Base-by-base conservation (phyloP, 2,888 invertebrate genomes). In the Hydrotaea diabolus region DNA sequence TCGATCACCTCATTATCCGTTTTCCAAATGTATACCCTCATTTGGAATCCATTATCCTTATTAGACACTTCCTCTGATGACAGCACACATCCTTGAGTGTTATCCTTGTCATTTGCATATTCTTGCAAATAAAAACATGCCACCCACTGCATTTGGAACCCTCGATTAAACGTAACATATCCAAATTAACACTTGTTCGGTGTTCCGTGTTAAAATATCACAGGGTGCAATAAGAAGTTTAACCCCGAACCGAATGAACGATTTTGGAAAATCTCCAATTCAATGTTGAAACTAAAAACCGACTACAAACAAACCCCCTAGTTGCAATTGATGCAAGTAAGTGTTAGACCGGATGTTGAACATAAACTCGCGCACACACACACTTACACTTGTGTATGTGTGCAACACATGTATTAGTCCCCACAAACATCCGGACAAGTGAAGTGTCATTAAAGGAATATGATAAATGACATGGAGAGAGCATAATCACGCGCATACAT, bases 201-300 rank as follows among this genome's bases (percentile, higher is more conserved):
- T 31, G 31, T 7, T 31, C 7, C 31, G 2, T 31, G n/a, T n/a
- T n/a, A n/a, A n/a, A n/a, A n/a, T n/a, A n/a, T n/a, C n/a, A n/a
- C n/a, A n/a, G n/a, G n/a, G n/a, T n/a, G n/a, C n/a, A n/a, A n/a
- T 31, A 2, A 7, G 31, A 31, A 31, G 9, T 43, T 43, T 43
- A 43, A 43, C 43, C 43, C n/a, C 49, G 2, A 15, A 49, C 15
- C 4, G n/a, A 13, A 49, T n/a, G 49, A 49, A 49, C n/a, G 8
- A 49, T 62, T 62, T 62, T 31, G 62, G 31, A 62, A 31, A 9
- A 36, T 17, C 15, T 62, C 62, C 62, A 62, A 62, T 31, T 62
- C 31, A 31, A 62, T 62, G 17, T 49, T 62, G 31, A 26, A 59
- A 59, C 23, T 23, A 26, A n/a, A n/a, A n/a, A n/a, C n/a, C n/a